Evolutionary conservation across 2,888 invertebrate species (phyloP), one percentile per base, ranked within the genome.

Genomic region (Ectemnius cavifrons): DNA sequence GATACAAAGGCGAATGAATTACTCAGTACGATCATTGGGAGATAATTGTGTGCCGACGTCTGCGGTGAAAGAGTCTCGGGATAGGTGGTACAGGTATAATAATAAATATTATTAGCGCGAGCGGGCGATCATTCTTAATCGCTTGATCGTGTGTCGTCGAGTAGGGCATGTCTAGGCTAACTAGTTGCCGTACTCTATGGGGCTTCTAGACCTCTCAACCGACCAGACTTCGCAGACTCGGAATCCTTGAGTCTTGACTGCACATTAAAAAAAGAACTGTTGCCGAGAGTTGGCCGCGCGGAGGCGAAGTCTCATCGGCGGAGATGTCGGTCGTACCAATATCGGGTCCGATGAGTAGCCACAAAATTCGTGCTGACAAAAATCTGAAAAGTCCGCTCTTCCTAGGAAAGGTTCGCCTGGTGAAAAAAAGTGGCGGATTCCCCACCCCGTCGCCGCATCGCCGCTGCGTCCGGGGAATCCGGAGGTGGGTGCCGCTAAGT

Each of bases 141-240:
- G 67, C 61, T 72, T 68, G 57, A 37, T 69, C 67, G 69, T 59
- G 49, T 74, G 73, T 64, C 65, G 37, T 66, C 62, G 62, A 68
- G 16, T 61, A 66, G 68, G 71, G 63, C 63, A 72, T 76, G 73
- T 74, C 71, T 67, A 78, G 70, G 78, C 74, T 77, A 76, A 77
- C 74, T 78, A 78, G 77, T 77, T 77, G 77, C 77, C 74, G 77
- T 59, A 70, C 72, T 67, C 69, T 72, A 66, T 63, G 57, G 59
- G 64, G 52, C 37, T 37, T 37, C 37, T 11, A 37, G 37, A 37
- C 37, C 37, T 37, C 37, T 37, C 37, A 1, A 37, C 8, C 37
- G 37, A 37, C 37, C 8, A 37, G 37, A 37, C 37, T 37, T 6
- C 37, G 37, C 37, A 11, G 1, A 37, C 37, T 37, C 5, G 37